Evolutionary conservation across 2,888 invertebrate species (phyloP), one percentile per base, ranked within the genome.

Genomic region (Pherbina coryleti): DNA sequence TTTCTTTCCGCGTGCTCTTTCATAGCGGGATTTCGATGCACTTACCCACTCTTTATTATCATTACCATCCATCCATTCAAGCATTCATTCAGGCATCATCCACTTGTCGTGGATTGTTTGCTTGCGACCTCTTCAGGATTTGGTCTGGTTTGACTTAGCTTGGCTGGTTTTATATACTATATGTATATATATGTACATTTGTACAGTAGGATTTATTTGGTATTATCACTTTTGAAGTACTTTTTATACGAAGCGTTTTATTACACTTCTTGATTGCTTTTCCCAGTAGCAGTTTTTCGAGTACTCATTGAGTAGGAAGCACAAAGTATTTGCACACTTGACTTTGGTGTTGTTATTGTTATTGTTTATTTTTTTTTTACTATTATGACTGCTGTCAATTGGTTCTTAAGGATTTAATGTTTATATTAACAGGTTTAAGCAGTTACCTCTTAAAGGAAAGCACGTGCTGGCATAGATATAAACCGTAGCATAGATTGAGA

Each of bases 251-350:
- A 22, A 5, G 37, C 22, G 37, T 67, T 75, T 75, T 67, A 75
- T 67, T 75, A 49, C 55, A 25, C 66, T 77, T 55, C 14, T 3
- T 34, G 55, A 72, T 77, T 62, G 53, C 49, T 71, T 51, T 22
- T 44, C 8, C 22, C 67, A 28, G 69, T 69, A 51, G 67, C 51
- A 44, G 44, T 49, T 25, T 44, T 37, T 66, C 51, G 60, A 60
- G 53, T 62, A 28, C 73, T 53, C 67, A 75, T 67, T 53, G 75
- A 75, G 55, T 67, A 75, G 67, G 67, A 44, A 55, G 75, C 74
- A 66, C 25, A 74, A 37, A 60, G 82, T 83, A 82, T 85, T 85
- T 82, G 85, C 85, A 85, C 85, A 85, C 79, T 81, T 81, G 75
- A 79, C 69, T 71, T 80, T 19, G 17, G 51, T 66, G 31, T 34